Base-by-base conservation (phyloP, 1,140 invertebrate species). In the Philopotamus ludificatus region DNA sequence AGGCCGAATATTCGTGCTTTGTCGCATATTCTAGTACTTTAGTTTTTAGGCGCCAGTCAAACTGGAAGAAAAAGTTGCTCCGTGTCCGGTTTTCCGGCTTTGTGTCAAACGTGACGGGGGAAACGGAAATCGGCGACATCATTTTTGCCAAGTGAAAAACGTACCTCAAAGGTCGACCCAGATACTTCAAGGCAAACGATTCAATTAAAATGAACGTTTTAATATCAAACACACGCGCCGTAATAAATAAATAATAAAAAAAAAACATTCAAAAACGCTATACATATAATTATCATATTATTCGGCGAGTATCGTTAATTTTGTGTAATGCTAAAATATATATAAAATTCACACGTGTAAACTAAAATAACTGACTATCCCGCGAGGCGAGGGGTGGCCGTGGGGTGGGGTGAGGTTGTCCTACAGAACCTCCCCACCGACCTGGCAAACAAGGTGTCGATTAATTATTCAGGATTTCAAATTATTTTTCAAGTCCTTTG, bases 381-480 rank as follows among this genome's bases (percentile, higher is more conserved):
- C n/a, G n/a, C n/a, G n/a, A n/a, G n/a, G n/a, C n/a, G n/a, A n/a
- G n/a, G n/a, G n/a, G n/a, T n/a, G n/a, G 42, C 16, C 2, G 12
- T 47, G 57, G 22, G 3, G 3, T 22, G 59, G 23, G 44, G 26
- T 20, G 53, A 28, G 45, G 58, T 62, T 62, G 58, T 60, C 44
- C 16, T 25, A 25, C 16, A 26, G 53, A 57, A 57, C 34, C 26
- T 57, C 25, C 28, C 53, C 51, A 54, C n/a, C 22, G 54, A 23
- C 44, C 15, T 8, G 55, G 34, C 65, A 62, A 63, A 63, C 66
- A 60, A 67, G 60, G 53, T 59, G 21, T 25, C 15, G 28, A 20
- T 67, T 25, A 67, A 67, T 67, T 63, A 67, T 67, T 67, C 66
- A 67, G 50, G 39, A 45, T 20, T 23, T 45, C 25, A 44, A 20